A percentile compares a stretch with the other conserved stretches of the same genome.
Evolutionary conservation across 1,140 invertebrate species (phyloP).

Genomic region (Papilio machaon): DNA sequence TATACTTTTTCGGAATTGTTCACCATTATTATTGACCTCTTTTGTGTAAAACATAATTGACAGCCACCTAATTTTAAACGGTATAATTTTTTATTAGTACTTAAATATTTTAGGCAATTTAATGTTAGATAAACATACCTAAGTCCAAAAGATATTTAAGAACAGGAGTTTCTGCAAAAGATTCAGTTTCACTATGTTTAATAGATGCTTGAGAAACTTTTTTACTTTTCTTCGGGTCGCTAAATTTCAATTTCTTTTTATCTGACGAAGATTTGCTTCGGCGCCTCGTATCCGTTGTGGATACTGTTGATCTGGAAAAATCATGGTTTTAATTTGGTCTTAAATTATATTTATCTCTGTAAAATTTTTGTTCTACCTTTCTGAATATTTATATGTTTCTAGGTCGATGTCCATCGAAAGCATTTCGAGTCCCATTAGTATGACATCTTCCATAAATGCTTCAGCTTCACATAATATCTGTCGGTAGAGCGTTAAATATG

Average conservation of each 20-base stretch:
- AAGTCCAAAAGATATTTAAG: constrained; percentile 74
- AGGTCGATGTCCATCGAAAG: constrained; percentile 70
- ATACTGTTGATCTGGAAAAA: constrained; percentile 57
- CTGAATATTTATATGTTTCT: constrained; percentile 56
- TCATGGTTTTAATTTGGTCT: not conserved
- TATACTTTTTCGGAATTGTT: constrained; percentile 77
- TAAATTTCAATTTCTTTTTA: constrained; percentile 54
- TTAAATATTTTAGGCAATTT: not conserved
- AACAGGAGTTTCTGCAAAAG: constrained; percentile 49
- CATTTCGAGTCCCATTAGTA: constrained; percentile 71
- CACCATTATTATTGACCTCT: constrained; percentile 67
- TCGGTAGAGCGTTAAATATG: not conserved
- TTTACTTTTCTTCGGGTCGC: constrained; percentile 56
- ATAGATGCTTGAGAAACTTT: constrained; percentile 53
- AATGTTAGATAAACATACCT: constrained; percentile 49
- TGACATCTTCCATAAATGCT: constrained; percentile 75
- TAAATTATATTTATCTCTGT: not conserved
- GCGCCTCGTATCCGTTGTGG: constrained; percentile 62
- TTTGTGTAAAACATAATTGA: constrained; percentile 63
- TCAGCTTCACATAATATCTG: constrained; percentile 72
- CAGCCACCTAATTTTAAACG: constrained; percentile 59
- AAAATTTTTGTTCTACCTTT: constrained; percentile 48
- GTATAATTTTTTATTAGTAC: constrained; percentile 3
- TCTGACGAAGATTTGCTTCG: constrained; percentile 63
- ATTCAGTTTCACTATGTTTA: constrained; percentile 53